Percentiles rank a stretch among this genome's conserved stretches.
Conservation (phyloP, 2,113 vertebrate genomes). For the Chelonoidis abingdonii region DNA sequence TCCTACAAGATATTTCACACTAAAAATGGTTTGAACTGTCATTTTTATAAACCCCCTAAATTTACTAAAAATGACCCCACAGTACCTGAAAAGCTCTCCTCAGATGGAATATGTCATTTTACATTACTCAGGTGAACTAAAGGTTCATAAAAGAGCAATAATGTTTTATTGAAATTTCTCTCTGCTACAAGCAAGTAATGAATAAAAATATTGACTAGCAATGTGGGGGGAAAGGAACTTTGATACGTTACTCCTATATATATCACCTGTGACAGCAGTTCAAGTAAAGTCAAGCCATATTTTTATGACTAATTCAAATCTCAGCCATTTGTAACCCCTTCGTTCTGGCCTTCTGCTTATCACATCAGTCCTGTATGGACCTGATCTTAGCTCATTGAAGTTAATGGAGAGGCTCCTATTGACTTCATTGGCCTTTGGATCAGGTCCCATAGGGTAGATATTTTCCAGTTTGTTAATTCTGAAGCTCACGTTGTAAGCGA, state of each 20-base stretch:
- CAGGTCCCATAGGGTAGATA: not conserved
- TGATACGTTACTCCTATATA: not conserved
- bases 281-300: not conserved
- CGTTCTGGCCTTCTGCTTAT: not conserved
- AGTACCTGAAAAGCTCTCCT: slow-evolving; percentile 53
- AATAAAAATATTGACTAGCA: slow-evolving; percentile 26
- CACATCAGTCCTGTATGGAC: not conserved
- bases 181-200: slow-evolving; percentile 43
- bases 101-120: slow-evolving; percentile 59
- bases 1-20: slow-evolving; percentile 34
- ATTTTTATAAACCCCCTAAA: slow-evolving; percentile 58
- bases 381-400: not conserved
- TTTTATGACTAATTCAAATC: not conserved
- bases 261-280: not conserved
- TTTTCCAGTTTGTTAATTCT: not conserved
- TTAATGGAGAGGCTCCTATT: not conserved
- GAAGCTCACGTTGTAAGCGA: not conserved
- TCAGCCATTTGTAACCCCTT: not conserved
- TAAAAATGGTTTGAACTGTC: slow-evolving; percentile 39
- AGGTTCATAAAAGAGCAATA: slow-evolving; percentile 51
- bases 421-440: not conserved
- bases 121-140: slow-evolving; percentile 50
- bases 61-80: slow-evolving; percentile 39
- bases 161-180: slow-evolving; percentile 68
- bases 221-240: not conserved